These are phyloP conservation scores for Paramisgurnus dabryanus DNA, from an alignment of 2,113 vertebrate genomes.

Conservation along the genomic window DNA sequence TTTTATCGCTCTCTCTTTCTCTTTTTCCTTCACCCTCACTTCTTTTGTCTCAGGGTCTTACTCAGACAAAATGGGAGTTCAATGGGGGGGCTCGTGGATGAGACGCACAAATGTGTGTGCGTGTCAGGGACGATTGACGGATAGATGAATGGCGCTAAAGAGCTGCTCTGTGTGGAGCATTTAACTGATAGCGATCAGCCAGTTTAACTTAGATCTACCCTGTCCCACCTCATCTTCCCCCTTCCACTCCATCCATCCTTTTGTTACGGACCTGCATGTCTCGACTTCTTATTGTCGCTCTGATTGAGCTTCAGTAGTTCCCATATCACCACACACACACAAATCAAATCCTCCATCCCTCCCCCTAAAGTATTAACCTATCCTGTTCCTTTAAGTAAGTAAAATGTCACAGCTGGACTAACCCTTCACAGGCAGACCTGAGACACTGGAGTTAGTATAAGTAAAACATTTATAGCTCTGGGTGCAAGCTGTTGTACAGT, in stretches of 20 bases:
- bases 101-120: constrained; percentile 10
- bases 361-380: constrained; percentile 4
- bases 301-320: constrained; percentile 34
- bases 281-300: constrained; percentile 28
- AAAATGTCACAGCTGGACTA: constrained; percentile 34
- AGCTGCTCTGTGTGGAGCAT: not conserved
- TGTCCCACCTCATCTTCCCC: constrained; percentile 15
- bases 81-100: constrained; percentile 2
- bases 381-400: constrained; percentile 24
- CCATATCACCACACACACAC: constrained; percentile 26
- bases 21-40: not conserved
- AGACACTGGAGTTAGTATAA: not conserved
- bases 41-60: constrained; percentile 28
- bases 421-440: constrained; percentile 9
- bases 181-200: constrained; percentile 40
- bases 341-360: constrained; percentile 18
- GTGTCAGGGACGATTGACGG: not conserved
- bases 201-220: constrained; percentile 25
- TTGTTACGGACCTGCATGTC: constrained; percentile 23
- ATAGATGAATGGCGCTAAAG: constrained; percentile 22
- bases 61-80: constrained; percentile 28
- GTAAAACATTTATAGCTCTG: too few species aligned
- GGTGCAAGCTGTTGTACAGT: too few species aligned
- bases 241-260: constrained; percentile 27
- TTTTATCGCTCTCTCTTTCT: constrained; percentile 24